Conservation (phyloP, 2,797 vertebrate genomes). For the Monodelphis domestica region DNA sequence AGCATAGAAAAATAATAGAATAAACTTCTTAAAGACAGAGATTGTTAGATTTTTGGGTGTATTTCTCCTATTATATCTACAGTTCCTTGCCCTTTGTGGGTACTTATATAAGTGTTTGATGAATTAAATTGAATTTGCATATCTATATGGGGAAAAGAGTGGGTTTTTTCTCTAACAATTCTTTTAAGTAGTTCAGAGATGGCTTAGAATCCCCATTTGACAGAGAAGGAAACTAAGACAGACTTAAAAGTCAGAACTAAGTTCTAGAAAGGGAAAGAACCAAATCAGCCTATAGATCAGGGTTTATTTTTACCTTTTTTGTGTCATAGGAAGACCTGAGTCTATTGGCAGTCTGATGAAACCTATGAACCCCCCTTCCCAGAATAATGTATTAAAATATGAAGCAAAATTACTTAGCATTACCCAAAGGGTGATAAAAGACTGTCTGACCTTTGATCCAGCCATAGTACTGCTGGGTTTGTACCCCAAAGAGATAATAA, state of each 20-base stretch:
- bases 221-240: background rate
- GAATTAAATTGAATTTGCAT: background rate
- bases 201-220: background rate
- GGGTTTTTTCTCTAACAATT: background rate
- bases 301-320: background rate
- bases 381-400: background rate
- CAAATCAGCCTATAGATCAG: too few relatives aligned
- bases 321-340: too few relatives aligned
- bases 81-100: background rate
- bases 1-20: too few relatives aligned
- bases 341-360: too few relatives aligned
- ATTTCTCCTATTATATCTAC: background rate
- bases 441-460: too few relatives aligned
- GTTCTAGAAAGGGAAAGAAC: background rate
- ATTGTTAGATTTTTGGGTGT: background rate
- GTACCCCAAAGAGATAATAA: too few relatives aligned
- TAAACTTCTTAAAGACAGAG: background rate
- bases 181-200: background rate
- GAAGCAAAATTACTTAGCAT: background rate
- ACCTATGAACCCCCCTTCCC: too few relatives aligned
- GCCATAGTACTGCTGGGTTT: too few relatives aligned
- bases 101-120: background rate
- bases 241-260: background rate
- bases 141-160: background rate
- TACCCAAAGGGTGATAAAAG: too few relatives aligned